phyloP scores from a whole-genome alignment of 2,113 vertebrate genomes.

The Rhipidura dahli region DNA sequence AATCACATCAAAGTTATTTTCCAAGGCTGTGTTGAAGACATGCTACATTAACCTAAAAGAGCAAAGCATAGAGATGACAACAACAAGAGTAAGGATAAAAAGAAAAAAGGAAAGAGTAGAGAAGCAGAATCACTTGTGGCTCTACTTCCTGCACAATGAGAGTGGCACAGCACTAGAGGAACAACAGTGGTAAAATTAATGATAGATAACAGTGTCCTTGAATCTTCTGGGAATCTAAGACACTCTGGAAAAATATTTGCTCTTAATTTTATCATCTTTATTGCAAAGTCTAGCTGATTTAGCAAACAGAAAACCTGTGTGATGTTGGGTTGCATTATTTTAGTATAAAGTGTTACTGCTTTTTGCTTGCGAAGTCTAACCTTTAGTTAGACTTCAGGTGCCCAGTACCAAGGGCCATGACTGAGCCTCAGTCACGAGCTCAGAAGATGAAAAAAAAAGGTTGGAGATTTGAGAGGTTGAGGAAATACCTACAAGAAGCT shows the following conservation, averaged over 20 bases:
- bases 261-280: neutral
- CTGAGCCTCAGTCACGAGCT: neutral
- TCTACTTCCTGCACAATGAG: neutral
- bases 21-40: constrained; percentile 26
- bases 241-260: neutral
- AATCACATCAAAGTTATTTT: constrained; percentile 68
- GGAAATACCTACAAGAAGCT: neutral
- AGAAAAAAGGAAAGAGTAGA: neutral
- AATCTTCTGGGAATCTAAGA: neutral
- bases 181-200: neutral
- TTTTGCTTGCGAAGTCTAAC: neutral
- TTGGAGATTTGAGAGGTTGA: neutral
- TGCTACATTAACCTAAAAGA: constrained; percentile 36
- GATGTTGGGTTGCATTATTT: neutral
- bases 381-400: neutral
- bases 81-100: neutral
- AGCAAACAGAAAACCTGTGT: neutral
- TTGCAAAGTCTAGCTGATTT: neutral
- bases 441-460: neutral
- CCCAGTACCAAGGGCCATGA: neutral
- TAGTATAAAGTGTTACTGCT: neutral
- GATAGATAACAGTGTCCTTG: neutral
- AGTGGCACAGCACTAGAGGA: neutral
- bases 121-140: neutral
- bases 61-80: neutral